Percentiles rank a stretch among this genome's conserved stretches.
Evolutionary conservation across 2,113 vertebrate genomes (phyloP).

Genomic region (Actinemys pallida): DNA sequence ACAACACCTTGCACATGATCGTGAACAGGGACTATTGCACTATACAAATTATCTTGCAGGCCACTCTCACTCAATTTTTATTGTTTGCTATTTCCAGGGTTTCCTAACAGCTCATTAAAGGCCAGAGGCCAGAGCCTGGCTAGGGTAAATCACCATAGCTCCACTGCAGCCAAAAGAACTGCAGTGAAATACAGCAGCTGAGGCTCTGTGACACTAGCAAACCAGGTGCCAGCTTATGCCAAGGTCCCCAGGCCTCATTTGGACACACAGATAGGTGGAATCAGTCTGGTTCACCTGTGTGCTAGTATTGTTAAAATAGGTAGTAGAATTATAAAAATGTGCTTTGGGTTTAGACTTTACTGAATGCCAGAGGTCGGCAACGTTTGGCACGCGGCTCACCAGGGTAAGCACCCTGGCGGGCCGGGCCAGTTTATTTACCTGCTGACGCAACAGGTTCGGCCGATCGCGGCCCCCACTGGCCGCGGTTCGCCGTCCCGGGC

Average conservation of each 20-base stretch:
- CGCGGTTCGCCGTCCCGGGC: too few species aligned
- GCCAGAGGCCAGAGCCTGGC: not conserved
- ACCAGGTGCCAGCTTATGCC: too few species aligned
- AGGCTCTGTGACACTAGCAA: too few species aligned
- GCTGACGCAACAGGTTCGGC: too few species aligned
- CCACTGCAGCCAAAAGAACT: not conserved
- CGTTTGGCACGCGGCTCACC: too few species aligned
- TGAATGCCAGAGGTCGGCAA: not conserved
- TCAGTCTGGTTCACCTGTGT: not conserved
- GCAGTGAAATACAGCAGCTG: not conserved
- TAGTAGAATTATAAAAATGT: not conserved
- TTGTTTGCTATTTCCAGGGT: not conserved
- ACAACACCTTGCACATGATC: rapidly evolving
- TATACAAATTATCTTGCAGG: rapidly evolving
- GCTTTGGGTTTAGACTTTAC: not conserved
- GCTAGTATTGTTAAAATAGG: not conserved
- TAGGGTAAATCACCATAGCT: not conserved
- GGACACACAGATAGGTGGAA: not conserved
- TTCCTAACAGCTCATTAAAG: rapidly evolving
- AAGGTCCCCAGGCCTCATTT: too few species aligned
- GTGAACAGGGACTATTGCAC: not conserved
- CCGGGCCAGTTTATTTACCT: too few species aligned
- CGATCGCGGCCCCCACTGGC: too few species aligned
- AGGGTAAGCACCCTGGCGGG: too few species aligned
- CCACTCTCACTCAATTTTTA: not conserved